Base-by-base conservation (phyloP, 2,888 invertebrate species). In the Ophion obscuratus region DNA sequence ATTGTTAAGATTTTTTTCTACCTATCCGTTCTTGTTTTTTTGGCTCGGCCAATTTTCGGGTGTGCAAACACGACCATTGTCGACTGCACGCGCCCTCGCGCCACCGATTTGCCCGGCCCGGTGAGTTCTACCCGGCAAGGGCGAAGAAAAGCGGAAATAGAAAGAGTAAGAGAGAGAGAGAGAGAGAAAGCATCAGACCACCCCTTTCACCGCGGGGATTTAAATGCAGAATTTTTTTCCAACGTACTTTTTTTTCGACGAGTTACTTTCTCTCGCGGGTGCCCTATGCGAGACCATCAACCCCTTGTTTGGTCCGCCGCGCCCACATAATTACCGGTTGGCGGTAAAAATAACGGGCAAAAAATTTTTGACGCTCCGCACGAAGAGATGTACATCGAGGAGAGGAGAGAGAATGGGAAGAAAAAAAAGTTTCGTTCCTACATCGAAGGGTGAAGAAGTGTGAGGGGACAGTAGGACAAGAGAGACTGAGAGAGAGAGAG, bases 241-340 rank as follows among this genome's bases (percentile, higher is more conserved):
- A 68, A 78, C 83, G 66, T 57, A 59, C 77, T 74, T 68, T 66
- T 73, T 64, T 62, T 47, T 62, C 27, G 20, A 7, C 74, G 74
- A 68, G 74, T 81, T 57, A 64, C 64, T 82, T 80, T 81, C 78
- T 81, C 81, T 62, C 53, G 44, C 68, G 17, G 40, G 27, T 31
- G 31, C 31, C 31, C 31, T 4, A 31, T 47, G 47, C 64, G 59
- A 59, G 67, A 81, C 64, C 75, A 74, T 75, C 87, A 87, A 88
- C 90, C 93, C 93, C 93, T 92, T 93, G 93, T 93, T 93, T 93
- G 93, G 93, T 92, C 91, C 93, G 91, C 90, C 93, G 93, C 93
- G 93, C 93, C 93, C 93, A 93, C 93, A 93, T 93, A 93, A 93
- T 93, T 93, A 93, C 93, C 93, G 90, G 89, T 90, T 87, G 89